Evolutionary conservation across 2,888 invertebrate species (phyloP).

Genomic region (Plutella xylostella): DNA sequence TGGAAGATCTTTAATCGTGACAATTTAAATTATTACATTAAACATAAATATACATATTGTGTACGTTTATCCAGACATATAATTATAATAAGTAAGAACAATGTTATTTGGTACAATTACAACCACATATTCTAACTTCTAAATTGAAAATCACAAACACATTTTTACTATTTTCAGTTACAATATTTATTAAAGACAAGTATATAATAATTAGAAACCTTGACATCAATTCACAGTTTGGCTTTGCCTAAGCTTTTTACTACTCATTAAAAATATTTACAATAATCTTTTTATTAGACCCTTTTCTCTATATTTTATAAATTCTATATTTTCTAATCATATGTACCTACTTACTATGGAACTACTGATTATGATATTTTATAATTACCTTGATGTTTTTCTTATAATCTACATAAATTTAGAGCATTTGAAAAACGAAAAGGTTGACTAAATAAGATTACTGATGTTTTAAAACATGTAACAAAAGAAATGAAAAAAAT

Average conservation of each 20-base stretch:
- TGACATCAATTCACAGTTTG: conserved; percentile 41
- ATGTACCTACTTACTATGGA: conserved; percentile 9
- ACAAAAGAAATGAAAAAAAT: too few species aligned
- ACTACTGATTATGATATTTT: conserved; percentile 18
- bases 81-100: conserved; percentile 18
- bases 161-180: background rate
- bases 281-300: conserved; percentile 15
- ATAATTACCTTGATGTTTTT: background rate
- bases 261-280: conserved; percentile 23
- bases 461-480: too few species aligned
- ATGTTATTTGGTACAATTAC: conserved; percentile 25
- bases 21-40: conserved; percentile 38
- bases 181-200: background rate
- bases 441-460: too few species aligned
- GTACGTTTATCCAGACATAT: conserved; percentile 27
- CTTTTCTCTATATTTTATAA: conserved; percentile 25
- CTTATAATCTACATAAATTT: too few species aligned
- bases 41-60: conserved; percentile 22
- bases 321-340: conserved; percentile 23
- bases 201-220: conserved; percentile 4
- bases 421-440: too few species aligned
- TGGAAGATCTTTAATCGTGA: conserved; percentile 61
- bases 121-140: conserved; percentile 32
- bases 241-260: conserved; percentile 38
- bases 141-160: conserved; percentile 30